Conservation (phyloP, 2,797 vertebrate species). For the Sibirionetta formosa region DNA sequence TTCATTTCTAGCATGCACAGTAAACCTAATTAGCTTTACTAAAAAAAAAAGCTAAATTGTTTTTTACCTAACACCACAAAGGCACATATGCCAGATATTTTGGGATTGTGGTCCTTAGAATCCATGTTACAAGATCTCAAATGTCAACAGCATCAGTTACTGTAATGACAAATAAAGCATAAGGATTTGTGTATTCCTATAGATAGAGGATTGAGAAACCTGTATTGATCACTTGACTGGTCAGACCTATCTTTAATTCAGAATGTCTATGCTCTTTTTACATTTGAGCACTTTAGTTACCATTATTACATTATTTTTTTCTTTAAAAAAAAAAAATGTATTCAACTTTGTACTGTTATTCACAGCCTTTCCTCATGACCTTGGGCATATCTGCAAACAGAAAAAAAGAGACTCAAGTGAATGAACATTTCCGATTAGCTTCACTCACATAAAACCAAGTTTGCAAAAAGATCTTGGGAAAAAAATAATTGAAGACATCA, state of each 20-base stretch:
- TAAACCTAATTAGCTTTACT: background rate
- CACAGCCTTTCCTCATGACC: background rate
- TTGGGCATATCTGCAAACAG: background rate
- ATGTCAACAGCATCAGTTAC: background rate
- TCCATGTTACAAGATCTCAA: background rate
- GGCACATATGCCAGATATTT: background rate
- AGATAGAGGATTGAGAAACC: background rate
- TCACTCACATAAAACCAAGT: conserved; percentile 37
- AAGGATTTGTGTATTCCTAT: background rate
- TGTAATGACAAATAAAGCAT: background rate
- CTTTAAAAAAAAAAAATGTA: background rate
- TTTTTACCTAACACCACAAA: background rate
- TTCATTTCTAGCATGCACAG: background rate
- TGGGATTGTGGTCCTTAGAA: background rate
- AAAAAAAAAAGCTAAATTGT: no score
- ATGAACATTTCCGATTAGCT: conserved; percentile 12
- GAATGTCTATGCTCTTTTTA: background rate
- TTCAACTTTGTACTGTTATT: background rate
- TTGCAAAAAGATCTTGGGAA: conserved; percentile 27
- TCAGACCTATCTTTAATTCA: background rate
- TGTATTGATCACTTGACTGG: fast-evolving
- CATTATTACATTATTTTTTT: background rate
- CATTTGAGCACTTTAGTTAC: background rate
- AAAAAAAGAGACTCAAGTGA: background rate
- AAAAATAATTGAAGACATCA: conserved; percentile 38